A percentile compares a stretch with the other conserved stretches of the same genome.
These are phyloP conservation scores for Poecilia wingei DNA, from an alignment of 2,797 vertebrate species.

Conservation along the genomic window DNA sequence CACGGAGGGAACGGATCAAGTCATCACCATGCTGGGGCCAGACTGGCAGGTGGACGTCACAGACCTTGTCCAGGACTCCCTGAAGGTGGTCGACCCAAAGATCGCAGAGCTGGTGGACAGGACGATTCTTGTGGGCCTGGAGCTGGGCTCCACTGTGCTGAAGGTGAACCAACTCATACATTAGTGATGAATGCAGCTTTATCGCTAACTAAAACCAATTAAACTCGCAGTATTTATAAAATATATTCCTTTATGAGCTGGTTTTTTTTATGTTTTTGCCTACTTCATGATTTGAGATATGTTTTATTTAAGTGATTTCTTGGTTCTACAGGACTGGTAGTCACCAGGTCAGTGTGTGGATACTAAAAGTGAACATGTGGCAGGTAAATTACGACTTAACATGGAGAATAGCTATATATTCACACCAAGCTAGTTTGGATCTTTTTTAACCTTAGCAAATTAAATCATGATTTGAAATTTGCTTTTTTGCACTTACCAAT, in stretches of 20 bases:
- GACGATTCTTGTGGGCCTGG: constrained; percentile 89
- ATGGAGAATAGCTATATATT: not conserved
- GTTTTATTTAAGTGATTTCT: not conserved
- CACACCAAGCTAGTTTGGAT: not conserved
- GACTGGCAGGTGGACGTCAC: constrained; percentile 99
- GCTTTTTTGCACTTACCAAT: not conserved
- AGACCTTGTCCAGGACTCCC: constrained; percentile 93
- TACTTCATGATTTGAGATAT: not conserved
- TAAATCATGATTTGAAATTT: not conserved
- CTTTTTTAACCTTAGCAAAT: not conserved
- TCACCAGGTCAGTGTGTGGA: not conserved
- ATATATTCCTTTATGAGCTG: too few relatives aligned
- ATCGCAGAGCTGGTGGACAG: constrained; percentile 93
- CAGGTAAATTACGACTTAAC: not conserved
- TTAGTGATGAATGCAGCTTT: not conserved
- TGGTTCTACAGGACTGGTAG: not conserved
- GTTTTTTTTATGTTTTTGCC: not conserved
- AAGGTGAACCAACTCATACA: constrained; percentile 81
- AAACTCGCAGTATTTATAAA: not conserved
- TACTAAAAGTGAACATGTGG: not conserved
- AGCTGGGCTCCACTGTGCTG: constrained; percentile 89
- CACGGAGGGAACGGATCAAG: constrained; percentile 91
- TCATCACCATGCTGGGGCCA: constrained; percentile 96
- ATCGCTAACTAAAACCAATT: not conserved
- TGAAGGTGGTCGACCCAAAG: constrained; percentile 89